phyloP scores from a whole-genome alignment of 2,888 invertebrate species.

The Heteropelma amictum region DNA sequence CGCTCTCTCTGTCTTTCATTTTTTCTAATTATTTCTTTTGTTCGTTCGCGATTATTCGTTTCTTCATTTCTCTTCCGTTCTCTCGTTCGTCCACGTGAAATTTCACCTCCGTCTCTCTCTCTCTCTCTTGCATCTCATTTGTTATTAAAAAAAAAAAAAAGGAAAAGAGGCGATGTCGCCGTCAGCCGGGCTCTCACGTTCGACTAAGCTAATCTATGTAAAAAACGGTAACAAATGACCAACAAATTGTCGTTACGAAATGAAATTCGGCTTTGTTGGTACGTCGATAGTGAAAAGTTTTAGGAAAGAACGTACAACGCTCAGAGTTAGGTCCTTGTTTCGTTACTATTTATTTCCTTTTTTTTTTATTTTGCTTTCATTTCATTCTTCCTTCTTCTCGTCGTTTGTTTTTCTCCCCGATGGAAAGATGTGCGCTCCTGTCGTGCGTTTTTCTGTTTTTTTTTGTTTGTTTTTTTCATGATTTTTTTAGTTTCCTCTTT shows the following conservation, averaged over 20 bases:
- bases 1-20: constrained; percentile 43
- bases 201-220: constrained; percentile 75
- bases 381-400: constrained; percentile 53
- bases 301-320: constrained; percentile 72
- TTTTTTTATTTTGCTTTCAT: constrained; percentile 54
- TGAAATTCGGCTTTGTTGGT: constrained; percentile 66
- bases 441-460: neutral
- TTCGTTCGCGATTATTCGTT: constrained; percentile 40
- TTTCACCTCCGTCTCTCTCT: constrained; percentile 4
- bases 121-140: constrained; percentile 42
- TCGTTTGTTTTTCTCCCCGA: constrained; percentile 60
- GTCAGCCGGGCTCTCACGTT: constrained; percentile 70
- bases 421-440: constrained; percentile 56
- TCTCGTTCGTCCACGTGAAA: neutral
- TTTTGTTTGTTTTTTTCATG: constrained; percentile 20
- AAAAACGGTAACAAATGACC: constrained; percentile 76
- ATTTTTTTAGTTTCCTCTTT: constrained; percentile 52
- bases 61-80: constrained; percentile 23
- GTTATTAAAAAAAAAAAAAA: constrained; percentile 70
- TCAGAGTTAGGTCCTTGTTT: constrained; percentile 74
- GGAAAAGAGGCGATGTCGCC: constrained; percentile 73
- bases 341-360: constrained; percentile 46
- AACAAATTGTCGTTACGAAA: constrained; percentile 73
- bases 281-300: constrained; percentile 71
- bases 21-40: constrained; percentile 3